Conservation (phyloP, 1,140 invertebrate genomes). For the Doryteuthis pealeii region DNA sequence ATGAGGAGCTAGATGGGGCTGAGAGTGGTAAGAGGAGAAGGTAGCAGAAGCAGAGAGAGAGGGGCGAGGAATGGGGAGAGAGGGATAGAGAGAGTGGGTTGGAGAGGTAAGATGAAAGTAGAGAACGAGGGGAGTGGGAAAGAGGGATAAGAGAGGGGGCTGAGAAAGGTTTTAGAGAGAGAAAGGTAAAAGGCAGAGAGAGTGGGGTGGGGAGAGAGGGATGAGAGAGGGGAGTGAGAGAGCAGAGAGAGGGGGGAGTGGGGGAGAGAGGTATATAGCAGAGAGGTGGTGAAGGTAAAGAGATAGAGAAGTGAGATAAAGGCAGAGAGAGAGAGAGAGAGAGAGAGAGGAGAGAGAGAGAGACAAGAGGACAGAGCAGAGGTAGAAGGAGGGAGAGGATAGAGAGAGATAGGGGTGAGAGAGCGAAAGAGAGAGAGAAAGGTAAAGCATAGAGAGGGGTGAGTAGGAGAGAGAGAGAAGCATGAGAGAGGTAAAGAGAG, state of each 20-base stretch:
- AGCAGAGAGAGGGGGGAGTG: too few species aligned
- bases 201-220: conserved; percentile 70
- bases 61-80: too few species aligned
- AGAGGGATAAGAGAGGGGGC: background rate
- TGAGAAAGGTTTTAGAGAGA: background rate
- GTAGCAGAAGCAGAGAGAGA: too few species aligned
- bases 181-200: background rate
- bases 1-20: too few species aligned
- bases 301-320: conserved; percentile 58
- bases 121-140: background rate
- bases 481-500: conserved; percentile 66
- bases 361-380: too few species aligned
- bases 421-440: conserved; percentile 27
- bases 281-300: conserved; percentile 52
- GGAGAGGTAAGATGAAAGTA: too few species aligned
- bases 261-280: conserved; percentile 47
- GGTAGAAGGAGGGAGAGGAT: too few species aligned
- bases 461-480: conserved; percentile 43
- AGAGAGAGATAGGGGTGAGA: conserved; percentile 4
- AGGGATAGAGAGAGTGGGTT: too few species aligned
- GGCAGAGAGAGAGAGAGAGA: conserved; percentile 37
- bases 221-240: too few species aligned
- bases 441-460: conserved; percentile 12
- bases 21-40: too few species aligned
- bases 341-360: conserved; percentile 33